Base-by-base conservation (phyloP, 2,113 vertebrate species). In the Beaufortia kweichowensis region DNA sequence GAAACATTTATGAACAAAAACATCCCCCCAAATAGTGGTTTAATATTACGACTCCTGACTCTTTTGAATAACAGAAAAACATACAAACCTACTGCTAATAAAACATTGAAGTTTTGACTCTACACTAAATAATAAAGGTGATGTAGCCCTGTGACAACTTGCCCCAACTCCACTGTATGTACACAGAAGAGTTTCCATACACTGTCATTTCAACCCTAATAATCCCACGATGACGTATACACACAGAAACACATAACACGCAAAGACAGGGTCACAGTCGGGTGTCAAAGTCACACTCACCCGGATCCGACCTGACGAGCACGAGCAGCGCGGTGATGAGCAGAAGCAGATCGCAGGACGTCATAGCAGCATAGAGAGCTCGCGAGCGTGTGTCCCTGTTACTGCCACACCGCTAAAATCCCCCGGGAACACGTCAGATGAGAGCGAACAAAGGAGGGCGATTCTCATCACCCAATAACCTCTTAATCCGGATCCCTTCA, bases 301-400 rank as follows among this genome's bases (percentile, higher is more conserved):
- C 90, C 55, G 86, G 70, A 35, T 53, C 53, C 80, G 84, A 86
- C 23, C 71, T 82, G 21, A 39, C 78, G 82, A 43, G 76, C 21
- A 83, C 64, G 82, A 80, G 63, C 81, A 81, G 77, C 61, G 77
- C 21, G 41, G 83, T 35, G 78, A 31, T 7, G 70, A 59, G 72
- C 69, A 41, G 86, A 82, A 77, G 79, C 81, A 87, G 82, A 83
- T 81, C 83, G 82, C 83, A 81, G 88, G 79, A 75, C 88, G 88
- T 91, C 92, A 93, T 91, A 83, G 82, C 77, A 87, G 83, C 90
- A 80, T 87, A 57, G 55, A 76, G 53, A 17, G 86, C 64, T 79
- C 78, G 14, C 15, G 56, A 77, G 14, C 9, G 31, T 26, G 53
- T 26, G n/a, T 12, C n/a, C 7, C 29, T 7, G n/a, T 35, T 81